Conservation (phyloP, 2,797 vertebrate species). For the Notolabrus celidotus region DNA sequence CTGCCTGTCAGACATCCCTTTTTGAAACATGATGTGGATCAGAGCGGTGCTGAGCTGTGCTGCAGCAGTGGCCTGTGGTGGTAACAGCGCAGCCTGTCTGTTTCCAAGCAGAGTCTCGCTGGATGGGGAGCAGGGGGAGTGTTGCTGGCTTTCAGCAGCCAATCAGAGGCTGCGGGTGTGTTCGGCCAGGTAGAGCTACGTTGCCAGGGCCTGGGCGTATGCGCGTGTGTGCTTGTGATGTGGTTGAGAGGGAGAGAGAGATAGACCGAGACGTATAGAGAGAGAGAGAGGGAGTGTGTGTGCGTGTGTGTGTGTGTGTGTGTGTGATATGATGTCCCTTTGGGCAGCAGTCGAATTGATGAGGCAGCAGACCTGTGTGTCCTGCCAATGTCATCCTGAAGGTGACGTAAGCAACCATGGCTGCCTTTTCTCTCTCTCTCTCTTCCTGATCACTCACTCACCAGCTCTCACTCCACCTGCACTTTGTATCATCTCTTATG, state of each 20-base stretch:
- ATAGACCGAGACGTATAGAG: slow-evolving; percentile 15
- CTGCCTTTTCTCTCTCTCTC: slow-evolving; percentile 39
- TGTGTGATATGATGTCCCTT: slow-evolving; percentile 75
- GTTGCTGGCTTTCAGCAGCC: slow-evolving; percentile 70
- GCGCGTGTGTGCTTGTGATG: slow-evolving; percentile 30
- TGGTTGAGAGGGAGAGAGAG: slow-evolving; percentile 10
- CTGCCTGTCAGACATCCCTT: slow-evolving; percentile 16
- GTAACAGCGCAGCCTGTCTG: slow-evolving; percentile 71
- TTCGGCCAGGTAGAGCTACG: slow-evolving; percentile 80
- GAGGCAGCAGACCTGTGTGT: slow-evolving; percentile 85
- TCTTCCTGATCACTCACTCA: slow-evolving; percentile 52
- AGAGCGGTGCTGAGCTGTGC: slow-evolving; percentile 42
- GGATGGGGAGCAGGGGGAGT: slow-evolving; percentile 71
- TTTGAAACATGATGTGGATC: slow-evolving; percentile 36
- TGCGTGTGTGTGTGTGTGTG: slow-evolving; percentile 13
- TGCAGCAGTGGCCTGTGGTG: slow-evolving; percentile 68
- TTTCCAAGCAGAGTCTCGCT: slow-evolving; percentile 84
- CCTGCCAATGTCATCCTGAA: slow-evolving; percentile 86
- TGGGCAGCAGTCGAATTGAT: slow-evolving; percentile 82
- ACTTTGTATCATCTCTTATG: slow-evolving; percentile 32
- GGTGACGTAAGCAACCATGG: slow-evolving; percentile 80
- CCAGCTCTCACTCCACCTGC: slow-evolving; percentile 43
- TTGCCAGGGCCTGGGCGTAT: slow-evolving; percentile 54
- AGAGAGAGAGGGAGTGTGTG: slow-evolving; percentile 9
- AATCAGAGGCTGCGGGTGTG: slow-evolving; percentile 77